Evolutionary conservation across 2,113 vertebrate genomes (phyloP).

Genomic region (Athene cunicularia): DNA sequence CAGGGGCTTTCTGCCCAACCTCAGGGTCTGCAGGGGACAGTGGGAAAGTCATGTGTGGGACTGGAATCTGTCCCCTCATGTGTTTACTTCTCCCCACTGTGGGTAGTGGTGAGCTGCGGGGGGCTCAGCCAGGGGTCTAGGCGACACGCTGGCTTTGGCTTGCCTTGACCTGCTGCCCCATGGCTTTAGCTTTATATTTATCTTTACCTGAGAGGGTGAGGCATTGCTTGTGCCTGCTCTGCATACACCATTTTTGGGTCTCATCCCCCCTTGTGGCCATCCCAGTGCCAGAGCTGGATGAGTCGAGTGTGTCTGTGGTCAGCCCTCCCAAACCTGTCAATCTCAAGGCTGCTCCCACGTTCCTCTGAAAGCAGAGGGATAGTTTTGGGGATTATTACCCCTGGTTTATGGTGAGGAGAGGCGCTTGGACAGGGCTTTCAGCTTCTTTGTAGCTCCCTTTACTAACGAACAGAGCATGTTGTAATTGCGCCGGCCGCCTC

Average conservation of each 20-base stretch:
- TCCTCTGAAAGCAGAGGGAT: background rate
- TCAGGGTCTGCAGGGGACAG: rapidly evolving
- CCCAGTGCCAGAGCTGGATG: rapidly evolving
- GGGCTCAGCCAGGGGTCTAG: too few relatives aligned
- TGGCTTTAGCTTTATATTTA: background rate
- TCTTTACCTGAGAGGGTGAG: background rate
- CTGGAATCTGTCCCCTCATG: background rate
- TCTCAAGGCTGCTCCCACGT: rapidly evolving
- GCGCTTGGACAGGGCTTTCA: background rate
- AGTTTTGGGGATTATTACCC: background rate
- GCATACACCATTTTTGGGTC: rapidly evolving
- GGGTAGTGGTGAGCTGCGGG: background rate
- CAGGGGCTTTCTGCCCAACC: rapidly evolving
- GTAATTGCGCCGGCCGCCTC: background rate
- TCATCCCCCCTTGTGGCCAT: rapidly evolving
- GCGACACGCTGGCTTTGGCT: background rate
- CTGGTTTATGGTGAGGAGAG: background rate
- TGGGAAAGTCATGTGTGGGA: rapidly evolving
- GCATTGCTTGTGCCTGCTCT: background rate
- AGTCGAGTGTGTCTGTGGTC: background rate
- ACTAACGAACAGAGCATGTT: rapidly evolving
- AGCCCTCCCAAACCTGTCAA: background rate
- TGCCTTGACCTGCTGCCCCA: background rate
- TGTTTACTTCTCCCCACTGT: background rate
- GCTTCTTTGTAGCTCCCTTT: background rate